These are phyloP conservation scores for Thereva unica DNA, from an alignment of 2,888 invertebrate species.

Conservation along the genomic window DNA sequence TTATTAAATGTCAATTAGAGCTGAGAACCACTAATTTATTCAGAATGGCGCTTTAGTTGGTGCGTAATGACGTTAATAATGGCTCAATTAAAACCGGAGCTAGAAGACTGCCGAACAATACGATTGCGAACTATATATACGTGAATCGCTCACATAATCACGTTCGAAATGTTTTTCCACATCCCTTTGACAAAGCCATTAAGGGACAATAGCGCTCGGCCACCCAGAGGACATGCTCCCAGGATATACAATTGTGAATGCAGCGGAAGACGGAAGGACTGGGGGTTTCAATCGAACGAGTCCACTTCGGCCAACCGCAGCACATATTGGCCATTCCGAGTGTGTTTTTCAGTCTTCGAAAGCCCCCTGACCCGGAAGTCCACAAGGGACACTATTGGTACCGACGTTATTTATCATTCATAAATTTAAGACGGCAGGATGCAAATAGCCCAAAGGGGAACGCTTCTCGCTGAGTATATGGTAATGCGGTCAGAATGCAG, in stretches of 20 bases:
- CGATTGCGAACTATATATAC: constrained; percentile 27
- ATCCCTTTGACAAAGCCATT: constrained; percentile 25
- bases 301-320: not conserved
- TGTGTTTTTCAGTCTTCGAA: not conserved
- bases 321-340: constrained; percentile 1
- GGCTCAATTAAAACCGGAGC: constrained; percentile 37
- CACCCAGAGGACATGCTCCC: no score
- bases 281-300: constrained; percentile 9
- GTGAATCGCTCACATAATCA: constrained; percentile 27
- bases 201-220: constrained; percentile 15
- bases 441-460: constrained; percentile 4
- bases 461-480: constrained; percentile 18
- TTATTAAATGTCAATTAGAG: constrained; percentile 40
- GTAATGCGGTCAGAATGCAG: constrained; percentile 33
- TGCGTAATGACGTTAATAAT: constrained; percentile 40
- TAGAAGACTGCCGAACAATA: constrained; percentile 3
- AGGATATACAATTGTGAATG: not conserved
- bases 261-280: constrained; percentile 21
- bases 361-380: constrained; percentile 27
- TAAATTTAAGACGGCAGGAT: constrained; percentile 23
- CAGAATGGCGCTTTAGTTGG: constrained; percentile 30
- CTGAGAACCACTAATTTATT: constrained; percentile 37
- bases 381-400: constrained; percentile 21
- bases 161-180: constrained; percentile 27
- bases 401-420: constrained; percentile 30